Base-by-base conservation (phyloP, 2,888 invertebrate species). In the Cheilosia grossa region DNA sequence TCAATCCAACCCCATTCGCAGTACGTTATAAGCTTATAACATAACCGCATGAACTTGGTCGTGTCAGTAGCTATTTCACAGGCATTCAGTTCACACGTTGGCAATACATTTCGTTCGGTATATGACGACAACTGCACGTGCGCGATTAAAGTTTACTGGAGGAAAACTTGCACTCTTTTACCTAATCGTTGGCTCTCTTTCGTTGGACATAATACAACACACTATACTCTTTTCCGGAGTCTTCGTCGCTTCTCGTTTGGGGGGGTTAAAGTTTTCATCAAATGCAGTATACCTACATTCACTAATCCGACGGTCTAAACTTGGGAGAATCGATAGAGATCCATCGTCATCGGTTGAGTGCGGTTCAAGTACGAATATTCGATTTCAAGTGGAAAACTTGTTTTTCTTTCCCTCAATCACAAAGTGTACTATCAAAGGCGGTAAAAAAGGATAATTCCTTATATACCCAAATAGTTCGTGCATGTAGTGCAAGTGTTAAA, bases 301-400 rank as follows among this genome's bases (percentile, higher is more conserved):
- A 83, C 80, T 83, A 74, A 80, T 74, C 64, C 59, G 53, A 37
- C 53, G 53, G 70, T 74, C 58, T 53, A 74, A 64, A 69, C 21
- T 80, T 74, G 74, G 58, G 42, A 54, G 69, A 74, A 83, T 83
- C 83, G 74, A 83, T 83, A 83, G 66, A 80, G 59, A 74, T 75
- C 80, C 83, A 74, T 75, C 80, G 80, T 70, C 63, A 70, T 74
- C 27, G 70, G 83, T 44, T 70, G 74, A 80, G 80, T 80, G 74
- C 83, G 80, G 83, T 83, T 75, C 47, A 69, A 67, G 61, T 79
- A 58, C 2, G 64, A 73, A 21, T 69, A 30, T 42, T 54, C 30
- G 6, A 2, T 13, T 66, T 54, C n/a, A 42, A 61, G 53, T 67
- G 40, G 4, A 51, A 67, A 80, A 72, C 19, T 59, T 30, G 42